Percentiles rank a stretch among this genome's conserved stretches.
Evolutionary conservation across 2,888 invertebrate species (phyloP).

Genomic region (Phaedon cochleariae): DNA sequence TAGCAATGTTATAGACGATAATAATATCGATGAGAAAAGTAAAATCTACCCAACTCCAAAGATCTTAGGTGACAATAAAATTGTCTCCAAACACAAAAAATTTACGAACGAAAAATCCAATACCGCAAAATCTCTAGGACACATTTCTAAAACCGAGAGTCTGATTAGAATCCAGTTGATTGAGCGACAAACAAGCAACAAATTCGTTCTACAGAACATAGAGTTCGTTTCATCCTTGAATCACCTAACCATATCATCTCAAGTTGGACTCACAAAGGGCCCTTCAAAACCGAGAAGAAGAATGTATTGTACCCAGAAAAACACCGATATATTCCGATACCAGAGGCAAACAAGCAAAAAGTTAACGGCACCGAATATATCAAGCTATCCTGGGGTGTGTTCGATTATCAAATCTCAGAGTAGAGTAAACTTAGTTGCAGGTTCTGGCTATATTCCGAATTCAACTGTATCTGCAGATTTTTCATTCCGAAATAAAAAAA

Average conservation of each 20-base stretch:
- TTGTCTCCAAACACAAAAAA: background rate
- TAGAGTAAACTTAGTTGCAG: too few relatives aligned
- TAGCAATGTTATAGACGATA: too few relatives aligned
- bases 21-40: too few relatives aligned
- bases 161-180: conserved; percentile 37
- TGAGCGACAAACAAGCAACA: conserved; percentile 36
- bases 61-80: background rate
- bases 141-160: background rate
- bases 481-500: too few relatives aligned
- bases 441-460: too few relatives aligned
- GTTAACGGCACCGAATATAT: background rate
- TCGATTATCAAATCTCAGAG: too few relatives aligned
- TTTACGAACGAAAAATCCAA: background rate
- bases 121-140: background rate
- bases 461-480: too few relatives aligned
- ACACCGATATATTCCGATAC: background rate
- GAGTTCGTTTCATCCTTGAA: conserved; percentile 40
- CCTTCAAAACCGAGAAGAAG: background rate
- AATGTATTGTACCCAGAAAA: background rate
- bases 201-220: conserved; percentile 35
- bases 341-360: background rate
- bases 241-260: conserved; percentile 40
- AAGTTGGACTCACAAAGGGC: conserved; percentile 4
- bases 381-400: background rate
- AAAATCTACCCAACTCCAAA: too few relatives aligned